Conservation (phyloP, 1,140 invertebrate species). For the Carposina sasakii region DNA sequence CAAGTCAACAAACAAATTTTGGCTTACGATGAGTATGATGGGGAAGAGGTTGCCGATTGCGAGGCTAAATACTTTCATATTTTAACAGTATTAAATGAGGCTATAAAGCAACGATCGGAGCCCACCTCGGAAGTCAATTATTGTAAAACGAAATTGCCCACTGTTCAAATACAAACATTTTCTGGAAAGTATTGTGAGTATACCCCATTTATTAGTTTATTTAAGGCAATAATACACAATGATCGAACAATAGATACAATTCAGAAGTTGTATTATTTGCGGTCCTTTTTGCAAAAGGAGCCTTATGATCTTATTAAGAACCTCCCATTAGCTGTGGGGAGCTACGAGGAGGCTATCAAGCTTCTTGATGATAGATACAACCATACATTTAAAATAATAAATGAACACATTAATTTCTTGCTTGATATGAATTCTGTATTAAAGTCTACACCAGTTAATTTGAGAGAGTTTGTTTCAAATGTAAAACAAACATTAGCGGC, state of each 20-base stretch:
- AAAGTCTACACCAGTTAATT: no score
- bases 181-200: slow-evolving; percentile 7
- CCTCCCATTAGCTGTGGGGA: neutral
- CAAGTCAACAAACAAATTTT: slow-evolving; percentile 1
- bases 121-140: neutral
- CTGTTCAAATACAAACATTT: neutral
- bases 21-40: neutral
- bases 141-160: slow-evolving; percentile 4
- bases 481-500: no score
- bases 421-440: neutral
- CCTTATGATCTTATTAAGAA: slow-evolving; percentile 6
- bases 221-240: slow-evolving; percentile 2
- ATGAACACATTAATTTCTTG: slow-evolving; percentile 5
- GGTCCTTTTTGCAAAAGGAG: neutral
- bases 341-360: neutral
- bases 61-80: slow-evolving; percentile 7
- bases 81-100: neutral
- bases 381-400: neutral
- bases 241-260: neutral
- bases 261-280: slow-evolving; percentile 8
- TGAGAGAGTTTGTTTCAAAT: no score
- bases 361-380: slow-evolving; percentile 1
- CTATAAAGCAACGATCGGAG: neutral
- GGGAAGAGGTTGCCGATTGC: neutral
- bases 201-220: neutral